phyloP scores from a whole-genome alignment of 2,888 invertebrate genomes.

The Stenodera caucasica region DNA sequence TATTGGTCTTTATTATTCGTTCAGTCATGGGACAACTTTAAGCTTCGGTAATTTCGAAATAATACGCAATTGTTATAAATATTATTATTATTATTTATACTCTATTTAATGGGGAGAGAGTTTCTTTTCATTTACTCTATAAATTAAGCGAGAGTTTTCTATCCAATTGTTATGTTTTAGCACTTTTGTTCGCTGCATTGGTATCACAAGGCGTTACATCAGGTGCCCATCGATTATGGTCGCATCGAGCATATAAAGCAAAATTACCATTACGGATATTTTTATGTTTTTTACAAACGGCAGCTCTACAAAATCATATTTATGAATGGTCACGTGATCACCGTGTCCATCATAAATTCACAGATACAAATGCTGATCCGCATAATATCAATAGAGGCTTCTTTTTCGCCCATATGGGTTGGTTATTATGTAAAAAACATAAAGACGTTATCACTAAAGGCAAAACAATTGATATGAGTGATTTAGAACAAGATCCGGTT shows the following conservation, averaged over 20 bases:
- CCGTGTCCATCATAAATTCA: constrained; percentile 89
- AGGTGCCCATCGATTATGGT: constrained; percentile 95
- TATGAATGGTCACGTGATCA: constrained; percentile 81
- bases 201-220: constrained; percentile 79
- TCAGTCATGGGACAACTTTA: constrained; percentile 72
- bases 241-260: constrained; percentile 95
- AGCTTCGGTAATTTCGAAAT: constrained; percentile 66
- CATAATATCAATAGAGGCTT: constrained; percentile 92
- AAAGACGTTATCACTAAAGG: constrained; percentile 87
- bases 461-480: constrained; percentile 80
- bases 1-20: constrained; percentile 73
- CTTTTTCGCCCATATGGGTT: constrained; percentile 95
- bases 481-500: constrained; percentile 79
- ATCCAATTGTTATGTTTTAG: not conserved
- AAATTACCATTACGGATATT: constrained; percentile 83
- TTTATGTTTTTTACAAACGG: constrained; percentile 79
- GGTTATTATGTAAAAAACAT: constrained; percentile 90
- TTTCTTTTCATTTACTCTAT: too few relatives aligned
- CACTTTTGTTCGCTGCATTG: not conserved
- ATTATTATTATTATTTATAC: too few relatives aligned
- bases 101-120: too few relatives aligned
- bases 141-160: not conserved
- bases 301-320: constrained; percentile 79
- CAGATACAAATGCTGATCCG: constrained; percentile 92
- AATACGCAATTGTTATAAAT: not conserved